Conservation (phyloP, 2,888 invertebrate genomes). For the Lissonota sp. region DNA sequence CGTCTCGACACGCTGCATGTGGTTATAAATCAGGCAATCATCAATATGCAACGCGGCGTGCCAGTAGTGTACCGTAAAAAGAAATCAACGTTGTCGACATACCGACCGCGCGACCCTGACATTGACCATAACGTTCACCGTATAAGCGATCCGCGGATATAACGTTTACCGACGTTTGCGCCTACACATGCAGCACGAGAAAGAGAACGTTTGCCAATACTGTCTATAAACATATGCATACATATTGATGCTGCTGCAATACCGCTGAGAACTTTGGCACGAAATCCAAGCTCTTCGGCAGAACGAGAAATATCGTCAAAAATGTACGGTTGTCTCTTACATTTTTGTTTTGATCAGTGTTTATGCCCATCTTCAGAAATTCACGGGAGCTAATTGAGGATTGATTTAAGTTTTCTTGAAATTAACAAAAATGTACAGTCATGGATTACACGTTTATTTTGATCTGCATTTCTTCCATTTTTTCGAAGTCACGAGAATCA, state of each 20-base stretch:
- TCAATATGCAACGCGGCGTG: constrained; percentile 70
- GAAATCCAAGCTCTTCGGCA: constrained; percentile 26
- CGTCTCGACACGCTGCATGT: constrained; percentile 66
- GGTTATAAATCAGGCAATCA: constrained; percentile 70
- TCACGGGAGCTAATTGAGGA: too few relatives aligned
- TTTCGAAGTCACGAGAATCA: too few relatives aligned
- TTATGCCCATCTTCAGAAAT: too few relatives aligned
- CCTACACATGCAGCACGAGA: constrained; percentile 45
- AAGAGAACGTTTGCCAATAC: constrained; percentile 59
- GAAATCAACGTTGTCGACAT: constrained; percentile 69
- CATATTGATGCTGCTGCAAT: constrained; percentile 47
- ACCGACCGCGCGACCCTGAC: constrained; percentile 70
- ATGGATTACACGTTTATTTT: too few relatives aligned
- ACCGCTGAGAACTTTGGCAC: constrained; percentile 51
- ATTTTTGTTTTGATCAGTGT: too few relatives aligned
- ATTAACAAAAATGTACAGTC: too few relatives aligned
- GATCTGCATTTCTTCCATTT: too few relatives aligned
- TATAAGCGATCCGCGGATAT: constrained; percentile 42
- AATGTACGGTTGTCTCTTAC: constrained; percentile 12
- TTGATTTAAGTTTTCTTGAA: too few relatives aligned
- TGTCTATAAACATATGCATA: constrained; percentile 20
- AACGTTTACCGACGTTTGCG: constrained; percentile 58
- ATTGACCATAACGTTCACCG: constrained; percentile 67
- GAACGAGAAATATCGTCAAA: constrained; percentile 39
- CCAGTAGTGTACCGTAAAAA: constrained; percentile 69